Evolutionary conservation across 2,888 invertebrate species (phyloP).

Genomic region (Ommatoiulus sabulosus): DNA sequence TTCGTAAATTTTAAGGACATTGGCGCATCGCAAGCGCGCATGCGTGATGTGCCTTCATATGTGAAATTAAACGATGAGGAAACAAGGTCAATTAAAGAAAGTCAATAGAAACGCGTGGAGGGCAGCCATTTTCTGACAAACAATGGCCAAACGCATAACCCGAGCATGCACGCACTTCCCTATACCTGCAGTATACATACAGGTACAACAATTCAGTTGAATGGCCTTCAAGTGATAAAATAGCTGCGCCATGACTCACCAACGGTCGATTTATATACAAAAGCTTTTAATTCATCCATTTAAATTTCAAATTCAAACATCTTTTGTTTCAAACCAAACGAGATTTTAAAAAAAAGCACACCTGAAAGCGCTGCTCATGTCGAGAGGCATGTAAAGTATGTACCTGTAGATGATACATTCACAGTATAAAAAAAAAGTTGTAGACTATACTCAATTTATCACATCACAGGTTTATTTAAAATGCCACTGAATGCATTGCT

Average conservation of each 20-base stretch:
- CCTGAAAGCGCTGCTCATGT: too few species aligned
- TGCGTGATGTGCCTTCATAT: neutral
- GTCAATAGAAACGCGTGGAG: conserved; percentile 31
- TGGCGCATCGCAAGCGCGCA: neutral
- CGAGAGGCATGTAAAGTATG: too few species aligned
- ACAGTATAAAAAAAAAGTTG: too few species aligned
- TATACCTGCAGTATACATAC: too few species aligned
- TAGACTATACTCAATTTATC: too few species aligned
- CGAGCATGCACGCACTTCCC: conserved; percentile 49
- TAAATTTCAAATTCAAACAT: conserved; percentile 42
- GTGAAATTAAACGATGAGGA: neutral
- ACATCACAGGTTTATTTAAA: too few species aligned
- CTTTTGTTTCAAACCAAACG: neutral
- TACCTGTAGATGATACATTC: too few species aligned
- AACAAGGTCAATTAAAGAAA: conserved; percentile 53
- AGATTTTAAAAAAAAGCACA: too few species aligned
- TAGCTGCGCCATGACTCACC: conserved; percentile 53
- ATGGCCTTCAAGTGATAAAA: conserved; percentile 54
- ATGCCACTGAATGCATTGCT: too few species aligned
- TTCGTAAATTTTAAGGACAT: neutral
- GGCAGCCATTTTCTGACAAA: conserved; percentile 32
- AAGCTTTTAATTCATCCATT: conserved; percentile 37
- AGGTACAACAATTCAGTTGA: conserved; percentile 51
- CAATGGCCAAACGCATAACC: conserved; percentile 44
- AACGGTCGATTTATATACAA: conserved; percentile 11